Conservation (phyloP, 2,113 vertebrate species). For the Mohoua ochrocephala region DNA sequence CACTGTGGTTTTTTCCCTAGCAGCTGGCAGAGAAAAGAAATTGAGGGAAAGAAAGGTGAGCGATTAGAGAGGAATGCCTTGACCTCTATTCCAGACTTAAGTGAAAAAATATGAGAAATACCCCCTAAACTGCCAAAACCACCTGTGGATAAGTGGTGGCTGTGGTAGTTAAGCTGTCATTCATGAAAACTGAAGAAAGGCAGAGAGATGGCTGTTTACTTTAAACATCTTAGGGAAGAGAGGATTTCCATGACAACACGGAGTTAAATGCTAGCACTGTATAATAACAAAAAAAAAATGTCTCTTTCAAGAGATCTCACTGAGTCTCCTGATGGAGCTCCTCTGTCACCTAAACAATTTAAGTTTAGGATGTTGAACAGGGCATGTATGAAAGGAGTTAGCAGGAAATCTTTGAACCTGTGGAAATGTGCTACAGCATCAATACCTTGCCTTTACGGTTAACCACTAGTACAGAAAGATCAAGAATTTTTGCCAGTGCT, state of each 20-base stretch:
- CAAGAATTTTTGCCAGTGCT: not conserved
- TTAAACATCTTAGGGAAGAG: not conserved
- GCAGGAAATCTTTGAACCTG: not conserved
- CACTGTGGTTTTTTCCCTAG: not conserved
- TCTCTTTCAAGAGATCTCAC: not conserved
- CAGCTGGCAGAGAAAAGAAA: not conserved
- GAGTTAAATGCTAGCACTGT: not conserved
- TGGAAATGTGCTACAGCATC: not conserved
- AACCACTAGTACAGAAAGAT: not conserved
- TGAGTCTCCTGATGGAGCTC: not conserved
- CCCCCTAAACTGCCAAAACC: not conserved
- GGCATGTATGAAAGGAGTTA: not conserved
- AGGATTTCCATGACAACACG: slow-evolving; percentile 45
- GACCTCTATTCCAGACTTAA: slow-evolving; percentile 16
- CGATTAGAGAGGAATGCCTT: not conserved
- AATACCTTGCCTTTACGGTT: not conserved
- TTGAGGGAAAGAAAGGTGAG: not conserved
- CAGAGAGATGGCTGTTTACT: slow-evolving; percentile 48
- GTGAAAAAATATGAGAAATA: slow-evolving; percentile 26
- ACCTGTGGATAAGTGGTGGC: not conserved
- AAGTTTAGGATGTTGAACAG: not conserved
- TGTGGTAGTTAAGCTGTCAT: slow-evolving; percentile 48
- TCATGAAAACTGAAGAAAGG: slow-evolving; percentile 46
- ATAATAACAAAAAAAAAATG: not conserved
- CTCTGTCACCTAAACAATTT: not conserved